Percentiles rank a stretch among this genome's conserved stretches.
phyloP scores from a whole-genome alignment of 2,888 invertebrate genomes.

The Sinotaia quadrata region DNA sequence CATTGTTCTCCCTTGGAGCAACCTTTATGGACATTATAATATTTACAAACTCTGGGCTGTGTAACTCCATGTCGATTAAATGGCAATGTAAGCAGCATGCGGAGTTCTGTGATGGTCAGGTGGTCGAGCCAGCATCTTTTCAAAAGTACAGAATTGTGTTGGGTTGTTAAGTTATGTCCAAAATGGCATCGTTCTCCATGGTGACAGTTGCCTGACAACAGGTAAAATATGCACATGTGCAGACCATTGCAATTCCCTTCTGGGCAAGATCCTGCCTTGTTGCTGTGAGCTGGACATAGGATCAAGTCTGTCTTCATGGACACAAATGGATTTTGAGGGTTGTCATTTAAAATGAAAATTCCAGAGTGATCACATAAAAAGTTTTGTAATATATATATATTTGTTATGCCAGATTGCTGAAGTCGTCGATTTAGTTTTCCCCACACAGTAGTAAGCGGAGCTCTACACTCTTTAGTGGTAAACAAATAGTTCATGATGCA shows the following conservation, averaged over 20 bases:
- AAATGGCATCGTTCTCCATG: neutral
- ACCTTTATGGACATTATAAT: neutral
- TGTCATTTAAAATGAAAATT: no score
- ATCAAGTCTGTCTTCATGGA: neutral
- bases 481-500: no score
- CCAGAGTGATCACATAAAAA: no score
- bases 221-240: neutral
- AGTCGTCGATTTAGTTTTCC: no score
- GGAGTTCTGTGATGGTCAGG: neutral
- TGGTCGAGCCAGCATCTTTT: neutral
- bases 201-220: neutral
- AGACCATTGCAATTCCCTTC: neutral
- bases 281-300: neutral
- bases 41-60: neutral
- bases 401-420: no score
- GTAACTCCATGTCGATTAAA: neutral
- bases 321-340: no score
- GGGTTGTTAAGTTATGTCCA: neutral
- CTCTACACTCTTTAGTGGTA: no score
- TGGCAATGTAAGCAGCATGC: neutral
- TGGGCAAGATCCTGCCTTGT: neutral
- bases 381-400: no score
- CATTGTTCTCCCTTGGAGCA: neutral
- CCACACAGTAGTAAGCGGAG: no score
- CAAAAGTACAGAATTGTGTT: neutral